Conservation (phyloP, 2,797 vertebrate species). For the Lophius americanus region DNA sequence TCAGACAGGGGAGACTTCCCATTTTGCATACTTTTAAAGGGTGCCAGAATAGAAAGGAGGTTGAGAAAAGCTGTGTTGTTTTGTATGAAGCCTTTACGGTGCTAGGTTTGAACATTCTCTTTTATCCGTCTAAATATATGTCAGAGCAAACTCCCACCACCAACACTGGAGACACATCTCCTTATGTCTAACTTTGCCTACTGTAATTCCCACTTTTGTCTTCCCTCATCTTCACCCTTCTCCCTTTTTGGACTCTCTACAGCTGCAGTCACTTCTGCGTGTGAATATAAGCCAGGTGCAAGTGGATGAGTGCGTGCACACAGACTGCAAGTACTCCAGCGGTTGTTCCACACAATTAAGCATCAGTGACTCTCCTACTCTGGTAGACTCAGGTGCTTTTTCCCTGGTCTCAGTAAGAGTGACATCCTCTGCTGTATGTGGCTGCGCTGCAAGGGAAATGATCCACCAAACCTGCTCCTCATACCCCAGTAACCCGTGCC, state of each 20-base stretch:
- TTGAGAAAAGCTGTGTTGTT: too few relatives aligned
- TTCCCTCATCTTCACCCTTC: conserved; percentile 9
- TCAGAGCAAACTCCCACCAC: neutral
- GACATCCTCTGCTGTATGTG: conserved; percentile 73
- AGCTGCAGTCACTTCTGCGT: conserved; percentile 86
- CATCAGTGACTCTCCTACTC: conserved; percentile 77
- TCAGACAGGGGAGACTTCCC: too few relatives aligned
- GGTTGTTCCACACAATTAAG: conserved; percentile 78
- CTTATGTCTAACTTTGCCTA: conserved; percentile 21
- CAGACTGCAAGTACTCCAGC: conserved; percentile 75
- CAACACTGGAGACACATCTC: conserved; percentile 19
- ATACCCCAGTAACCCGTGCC: conserved; percentile 85
- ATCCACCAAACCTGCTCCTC: conserved; percentile 81
- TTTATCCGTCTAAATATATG: conserved; percentile 2
- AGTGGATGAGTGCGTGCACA: conserved; percentile 82
- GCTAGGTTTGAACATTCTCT: conserved; percentile 7
- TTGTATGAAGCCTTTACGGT: conserved; percentile 15
- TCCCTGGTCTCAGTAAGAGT: conserved; percentile 83
- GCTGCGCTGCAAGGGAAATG: conserved; percentile 80
- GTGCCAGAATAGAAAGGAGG: too few relatives aligned
- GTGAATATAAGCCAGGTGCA: conserved; percentile 84
- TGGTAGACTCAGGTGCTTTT: conserved; percentile 81
- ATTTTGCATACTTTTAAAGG: too few relatives aligned
- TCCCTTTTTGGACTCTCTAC: conserved; percentile 20
- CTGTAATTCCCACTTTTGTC: conserved; percentile 19